Base-by-base conservation (phyloP, 2,113 vertebrate genomes). In the Pithys albifrons region DNA sequence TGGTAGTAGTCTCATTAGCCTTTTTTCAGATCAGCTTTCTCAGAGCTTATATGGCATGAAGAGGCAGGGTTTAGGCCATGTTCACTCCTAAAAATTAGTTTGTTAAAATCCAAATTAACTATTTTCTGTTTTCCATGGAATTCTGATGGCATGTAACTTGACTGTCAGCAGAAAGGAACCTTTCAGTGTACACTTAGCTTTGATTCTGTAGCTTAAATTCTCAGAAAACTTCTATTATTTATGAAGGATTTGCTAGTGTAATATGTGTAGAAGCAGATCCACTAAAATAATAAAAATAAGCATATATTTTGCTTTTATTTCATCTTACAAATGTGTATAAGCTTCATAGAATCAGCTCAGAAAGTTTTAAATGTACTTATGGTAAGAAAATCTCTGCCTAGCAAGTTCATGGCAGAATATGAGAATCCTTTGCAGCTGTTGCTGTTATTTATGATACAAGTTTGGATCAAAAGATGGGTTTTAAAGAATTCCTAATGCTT, bases 401-500 rank as follows among this genome's bases (percentile, higher is more conserved):
- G 55, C 29, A 70, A 74, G 27, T 85, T 87, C 41, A 70, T 61
- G 51, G 66, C 66, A 57, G 79, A 89, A 96, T 75, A 14, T 62
- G 16, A 96, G 66, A 93, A 89, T 89, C 31, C 66, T 95, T 75
- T 95, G 86, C 84, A 92, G 95, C 89, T 96, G 92, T 78, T 94
- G 65, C 61, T 94, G 64, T 95, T 97, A 93, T 96, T 97, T 96
- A 85, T 89, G 91, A 87, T 79, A 83, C 58, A 94, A 95, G 35
- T 97, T 91, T 94, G 93, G 92, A 96, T 97, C 92, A 96, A 97
- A 97, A 95, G 73, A 94, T 85, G 85, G 10, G 49, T 89, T 97
- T 92, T 95, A 96, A 96, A 96, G 85, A 90, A 88, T 91, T 94
- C 75, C 64, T 94, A 94, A 84, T 96, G 64, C 95, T 97, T 94